phyloP scores from a whole-genome alignment of 2,888 invertebrate genomes.

The Drosophila buzzatii region DNA sequence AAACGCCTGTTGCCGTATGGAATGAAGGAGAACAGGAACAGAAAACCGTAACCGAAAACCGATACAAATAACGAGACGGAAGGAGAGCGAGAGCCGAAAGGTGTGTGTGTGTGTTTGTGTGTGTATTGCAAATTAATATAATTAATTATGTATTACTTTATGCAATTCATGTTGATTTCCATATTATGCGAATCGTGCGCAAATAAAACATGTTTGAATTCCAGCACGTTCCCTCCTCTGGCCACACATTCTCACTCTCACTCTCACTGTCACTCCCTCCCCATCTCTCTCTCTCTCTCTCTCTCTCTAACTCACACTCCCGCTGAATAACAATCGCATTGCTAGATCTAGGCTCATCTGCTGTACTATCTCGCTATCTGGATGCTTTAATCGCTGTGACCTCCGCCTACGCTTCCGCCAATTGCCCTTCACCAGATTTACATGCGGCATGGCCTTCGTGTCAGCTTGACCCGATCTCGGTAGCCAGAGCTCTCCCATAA shows the following conservation, averaged over 20 bases:
- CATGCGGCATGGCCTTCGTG: conserved; percentile 16
- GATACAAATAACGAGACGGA: conserved; percentile 29
- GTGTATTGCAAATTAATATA: conserved; percentile 8
- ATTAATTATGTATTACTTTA: conserved; percentile 39
- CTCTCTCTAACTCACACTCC: not conserved
- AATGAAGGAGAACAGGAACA: conserved; percentile 74
- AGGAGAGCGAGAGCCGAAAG: conserved; percentile 1
- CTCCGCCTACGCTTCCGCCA: conserved; percentile 59
- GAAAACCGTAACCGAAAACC: conserved; percentile 43
- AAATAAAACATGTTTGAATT: conserved; percentile 26
- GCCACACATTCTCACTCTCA: not conserved
- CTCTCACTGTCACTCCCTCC: not conserved
- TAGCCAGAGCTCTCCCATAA: not conserved
- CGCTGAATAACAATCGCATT: not conserved
- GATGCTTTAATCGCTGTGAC: conserved; percentile 29
- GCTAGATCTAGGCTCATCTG: conserved; percentile 2
- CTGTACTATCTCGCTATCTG: conserved; percentile 1
- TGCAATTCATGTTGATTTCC: conserved; percentile 34
- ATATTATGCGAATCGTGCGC: conserved; percentile 13
- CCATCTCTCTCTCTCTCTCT: not conserved
- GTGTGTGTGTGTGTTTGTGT: not conserved
- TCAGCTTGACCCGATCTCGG: conserved; percentile 8
- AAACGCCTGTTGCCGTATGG: conserved; percentile 38
- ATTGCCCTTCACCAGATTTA: conserved; percentile 46
- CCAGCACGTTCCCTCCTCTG: conserved; percentile 18